Conservation (phyloP, 2,797 vertebrate genomes). For the Molossus alvarezi region DNA sequence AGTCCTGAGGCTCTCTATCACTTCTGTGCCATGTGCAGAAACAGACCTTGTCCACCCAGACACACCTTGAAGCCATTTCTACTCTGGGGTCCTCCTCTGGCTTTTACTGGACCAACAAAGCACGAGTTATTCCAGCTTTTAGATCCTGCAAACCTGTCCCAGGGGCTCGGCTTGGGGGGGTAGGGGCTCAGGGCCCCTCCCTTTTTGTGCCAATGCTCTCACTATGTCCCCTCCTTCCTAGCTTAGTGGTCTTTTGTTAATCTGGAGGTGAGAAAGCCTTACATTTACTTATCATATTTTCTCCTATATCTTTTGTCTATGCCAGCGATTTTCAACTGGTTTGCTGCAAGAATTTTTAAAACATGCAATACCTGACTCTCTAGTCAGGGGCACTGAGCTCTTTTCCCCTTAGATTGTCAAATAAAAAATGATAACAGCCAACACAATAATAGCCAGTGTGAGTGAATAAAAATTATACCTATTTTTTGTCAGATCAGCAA, state of each 20-base stretch:
- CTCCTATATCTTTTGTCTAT: conserved; percentile 44
- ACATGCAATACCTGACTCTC: too few species aligned
- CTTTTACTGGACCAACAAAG: conserved; percentile 11
- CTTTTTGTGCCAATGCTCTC: not conserved
- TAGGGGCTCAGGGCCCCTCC: not conserved
- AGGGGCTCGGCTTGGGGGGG: not conserved
- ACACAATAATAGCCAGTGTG: too few species aligned
- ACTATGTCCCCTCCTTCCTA: not conserved
- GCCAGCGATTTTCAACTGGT: not conserved
- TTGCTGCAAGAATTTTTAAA: too few species aligned
- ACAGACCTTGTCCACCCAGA: not conserved
- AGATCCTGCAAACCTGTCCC: not conserved
- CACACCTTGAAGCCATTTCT: not conserved
- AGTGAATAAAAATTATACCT: too few species aligned
- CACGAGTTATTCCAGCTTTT: not conserved
- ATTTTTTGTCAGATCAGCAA: too few species aligned
- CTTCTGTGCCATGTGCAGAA: not conserved
- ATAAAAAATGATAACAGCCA: too few species aligned
- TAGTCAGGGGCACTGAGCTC: too few species aligned
- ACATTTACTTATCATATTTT: not conserved
- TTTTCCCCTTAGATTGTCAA: too few species aligned
- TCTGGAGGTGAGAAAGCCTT: conserved; percentile 1
- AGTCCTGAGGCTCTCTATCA: not conserved
- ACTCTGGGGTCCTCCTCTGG: not conserved
- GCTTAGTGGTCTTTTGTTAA: not conserved